Percentiles rank a stretch among this genome's conserved stretches.
These are phyloP conservation scores for Zosterops lateralis DNA, from an alignment of 2,113 vertebrate genomes.

Conservation along the genomic window DNA sequence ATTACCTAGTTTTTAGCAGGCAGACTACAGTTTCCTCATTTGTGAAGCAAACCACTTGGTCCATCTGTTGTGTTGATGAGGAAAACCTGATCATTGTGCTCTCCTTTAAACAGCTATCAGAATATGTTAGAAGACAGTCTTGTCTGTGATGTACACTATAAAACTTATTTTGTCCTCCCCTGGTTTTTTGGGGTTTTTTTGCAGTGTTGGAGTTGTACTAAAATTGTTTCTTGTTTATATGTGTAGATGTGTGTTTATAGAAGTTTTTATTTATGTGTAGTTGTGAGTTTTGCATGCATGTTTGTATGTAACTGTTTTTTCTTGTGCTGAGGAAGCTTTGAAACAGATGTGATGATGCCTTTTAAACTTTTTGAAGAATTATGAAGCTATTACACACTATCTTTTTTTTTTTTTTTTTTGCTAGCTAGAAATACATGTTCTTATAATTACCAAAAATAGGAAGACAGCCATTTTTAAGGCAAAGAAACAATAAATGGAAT, in stretches of 20 bases:
- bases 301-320: background rate
- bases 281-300: background rate
- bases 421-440: background rate
- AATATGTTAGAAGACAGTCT: background rate
- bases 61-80: background rate
- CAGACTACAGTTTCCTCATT: background rate
- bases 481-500: background rate
- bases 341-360: background rate
- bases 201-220: rapidly evolving
- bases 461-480: background rate
- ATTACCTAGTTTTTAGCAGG: background rate
- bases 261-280: background rate
- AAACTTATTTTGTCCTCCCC: background rate
- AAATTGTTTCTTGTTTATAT: background rate
- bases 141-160: background rate
- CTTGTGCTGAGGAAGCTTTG: background rate
- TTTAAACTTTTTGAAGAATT: background rate
- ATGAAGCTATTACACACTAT: background rate
- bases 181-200: background rate
- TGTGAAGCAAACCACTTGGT: background rate
- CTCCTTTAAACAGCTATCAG: background rate
- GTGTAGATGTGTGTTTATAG: background rate
- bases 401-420: background rate
- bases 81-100: background rate
- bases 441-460: background rate